Conservation (phyloP, 2,113 vertebrate species). For the Coptodon rendalli region DNA sequence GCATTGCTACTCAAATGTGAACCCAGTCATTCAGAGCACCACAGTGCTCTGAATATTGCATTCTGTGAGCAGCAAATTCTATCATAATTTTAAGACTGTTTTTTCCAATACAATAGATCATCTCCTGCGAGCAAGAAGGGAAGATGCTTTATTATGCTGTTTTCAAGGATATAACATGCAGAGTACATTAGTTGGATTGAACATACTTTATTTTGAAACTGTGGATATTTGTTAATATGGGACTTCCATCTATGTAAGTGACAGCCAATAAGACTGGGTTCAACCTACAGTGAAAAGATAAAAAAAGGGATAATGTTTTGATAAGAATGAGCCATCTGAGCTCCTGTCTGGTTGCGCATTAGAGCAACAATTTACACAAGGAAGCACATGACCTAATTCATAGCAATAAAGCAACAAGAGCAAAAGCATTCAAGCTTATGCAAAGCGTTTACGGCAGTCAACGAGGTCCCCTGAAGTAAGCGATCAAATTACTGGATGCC, state of each 20-base stretch:
- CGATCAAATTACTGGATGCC: slow-evolving; percentile 44
- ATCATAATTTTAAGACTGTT: neutral
- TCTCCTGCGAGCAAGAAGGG: neutral
- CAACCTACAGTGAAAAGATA: neutral
- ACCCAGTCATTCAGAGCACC: neutral
- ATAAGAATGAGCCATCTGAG: neutral
- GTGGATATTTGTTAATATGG: neutral
- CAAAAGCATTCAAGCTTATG: slow-evolving; percentile 12
- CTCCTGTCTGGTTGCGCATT: neutral
- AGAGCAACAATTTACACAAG: neutral
- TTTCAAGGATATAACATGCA: slow-evolving; percentile 15
- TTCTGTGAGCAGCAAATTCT: neutral
- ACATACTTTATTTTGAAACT: slow-evolving; percentile 4
- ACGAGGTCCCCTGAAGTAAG: slow-evolving; percentile 12
- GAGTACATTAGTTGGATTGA: slow-evolving; percentile 46
- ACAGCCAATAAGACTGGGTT: neutral
- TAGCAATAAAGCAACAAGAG: slow-evolving; percentile 5
- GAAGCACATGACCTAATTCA: neutral
- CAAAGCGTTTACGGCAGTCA: slow-evolving; percentile 29
- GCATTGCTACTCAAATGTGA: neutral
- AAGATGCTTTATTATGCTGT: slow-evolving; percentile 1
- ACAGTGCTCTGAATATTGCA: neutral
- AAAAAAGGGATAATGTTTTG: slow-evolving; percentile 2
- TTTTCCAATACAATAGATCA: neutral
- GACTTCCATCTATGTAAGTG: neutral